phyloP scores from a whole-genome alignment of 2,797 vertebrate genomes.

The Echeneis naucrates region DNA sequence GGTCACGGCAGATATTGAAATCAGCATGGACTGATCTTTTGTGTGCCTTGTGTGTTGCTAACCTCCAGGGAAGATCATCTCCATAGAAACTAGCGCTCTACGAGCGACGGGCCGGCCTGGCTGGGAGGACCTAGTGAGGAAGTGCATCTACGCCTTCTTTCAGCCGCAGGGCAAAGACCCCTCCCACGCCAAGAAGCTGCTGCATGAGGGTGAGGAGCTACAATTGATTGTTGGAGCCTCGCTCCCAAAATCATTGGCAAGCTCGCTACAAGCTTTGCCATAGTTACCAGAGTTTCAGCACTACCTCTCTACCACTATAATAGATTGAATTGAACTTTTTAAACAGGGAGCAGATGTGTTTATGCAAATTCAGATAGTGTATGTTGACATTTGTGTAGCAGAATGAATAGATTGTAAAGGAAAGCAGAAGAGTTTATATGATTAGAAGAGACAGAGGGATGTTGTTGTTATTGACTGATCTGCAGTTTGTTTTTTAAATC shows the following conservation, averaged over 20 bases:
- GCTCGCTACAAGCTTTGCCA: neutral
- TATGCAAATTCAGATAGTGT: neutral
- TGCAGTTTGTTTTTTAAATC: neutral
- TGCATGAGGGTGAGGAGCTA: conserved; percentile 90
- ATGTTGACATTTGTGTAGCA: neutral
- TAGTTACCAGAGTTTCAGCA: conserved; percentile 25
- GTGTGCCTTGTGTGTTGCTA: conserved; percentile 18
- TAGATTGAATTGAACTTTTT: neutral
- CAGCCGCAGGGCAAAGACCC: conserved; percentile 95
- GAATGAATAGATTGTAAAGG: neutral
- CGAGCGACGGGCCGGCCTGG: conserved; percentile 92
- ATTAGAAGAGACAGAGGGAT: neutral
- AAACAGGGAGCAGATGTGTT: neutral
- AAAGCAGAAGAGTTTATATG: neutral
- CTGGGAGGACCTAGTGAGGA: conserved; percentile 97
- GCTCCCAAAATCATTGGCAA: conserved; percentile 28
- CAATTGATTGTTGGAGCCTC: neutral
- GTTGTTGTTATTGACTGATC: neutral
- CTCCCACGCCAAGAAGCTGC: conserved; percentile 95
- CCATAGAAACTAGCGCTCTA: conserved; percentile 95
- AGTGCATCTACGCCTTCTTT: conserved; percentile 98
- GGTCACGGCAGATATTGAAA: conserved; percentile 26
- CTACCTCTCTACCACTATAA: neutral
- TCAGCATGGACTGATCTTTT: conserved; percentile 24
- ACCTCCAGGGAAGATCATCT: conserved; percentile 95